Conservation (phyloP, 1,140 invertebrate species). For the Chelonus insularis region DNA sequence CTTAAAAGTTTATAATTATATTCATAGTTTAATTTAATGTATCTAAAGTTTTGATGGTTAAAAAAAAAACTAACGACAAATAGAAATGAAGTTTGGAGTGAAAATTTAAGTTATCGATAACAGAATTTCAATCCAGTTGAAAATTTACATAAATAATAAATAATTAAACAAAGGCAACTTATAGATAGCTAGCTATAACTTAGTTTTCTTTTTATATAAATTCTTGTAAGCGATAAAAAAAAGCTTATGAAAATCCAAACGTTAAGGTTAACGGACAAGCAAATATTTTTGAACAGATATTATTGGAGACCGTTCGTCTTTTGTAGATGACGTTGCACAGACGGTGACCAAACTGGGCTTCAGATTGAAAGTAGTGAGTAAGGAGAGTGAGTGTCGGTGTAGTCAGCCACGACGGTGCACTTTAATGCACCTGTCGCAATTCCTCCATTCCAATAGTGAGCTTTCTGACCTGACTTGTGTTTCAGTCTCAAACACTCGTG, state of each 20-base stretch:
- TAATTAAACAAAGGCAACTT: no score
- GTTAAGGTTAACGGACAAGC: not conserved
- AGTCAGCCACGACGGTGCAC: constrained; percentile 32
- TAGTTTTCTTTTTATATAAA: no score
- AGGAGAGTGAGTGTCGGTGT: not conserved
- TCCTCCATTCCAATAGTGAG: not conserved
- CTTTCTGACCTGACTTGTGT: not conserved
- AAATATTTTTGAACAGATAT: constrained; percentile 1
- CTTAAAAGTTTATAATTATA: no score
- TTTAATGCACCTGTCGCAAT: constrained; percentile 36
- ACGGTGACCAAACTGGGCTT: not conserved
- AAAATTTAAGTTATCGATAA: no score
- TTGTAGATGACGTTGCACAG: not conserved
- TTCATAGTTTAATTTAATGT: no score
- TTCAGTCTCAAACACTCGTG: not conserved
- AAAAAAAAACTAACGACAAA: no score
- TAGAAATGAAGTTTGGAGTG: no score
- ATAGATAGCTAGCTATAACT: no score
- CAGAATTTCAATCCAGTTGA: no score
- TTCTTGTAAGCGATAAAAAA: no score
- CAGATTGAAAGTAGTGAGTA: not conserved
- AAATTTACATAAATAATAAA: no score
- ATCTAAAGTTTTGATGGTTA: no score
- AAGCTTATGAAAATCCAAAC: not conserved
- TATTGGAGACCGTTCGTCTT: not conserved